Base-by-base conservation (phyloP, 1,140 invertebrate species). In the Aphelinus certus region DNA sequence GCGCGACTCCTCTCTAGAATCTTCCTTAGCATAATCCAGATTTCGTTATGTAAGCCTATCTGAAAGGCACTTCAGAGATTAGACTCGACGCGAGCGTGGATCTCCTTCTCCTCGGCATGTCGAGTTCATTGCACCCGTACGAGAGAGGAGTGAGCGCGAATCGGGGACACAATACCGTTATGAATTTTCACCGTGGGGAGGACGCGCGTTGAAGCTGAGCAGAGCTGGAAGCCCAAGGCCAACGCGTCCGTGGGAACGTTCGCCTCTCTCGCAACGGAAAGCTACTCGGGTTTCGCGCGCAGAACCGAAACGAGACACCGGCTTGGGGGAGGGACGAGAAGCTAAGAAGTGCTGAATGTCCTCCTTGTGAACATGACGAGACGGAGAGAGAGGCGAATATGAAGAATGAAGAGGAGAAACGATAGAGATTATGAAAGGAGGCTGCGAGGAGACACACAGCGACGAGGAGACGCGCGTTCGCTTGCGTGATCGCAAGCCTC, bases 351-450 rank as follows among this genome's bases (percentile, higher is more conserved):
- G 26, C 26, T 26, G 26, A 26, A 26, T 26, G 26, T 26, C 26
- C 26, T 26, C 26, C 26, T 26, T 26, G 26, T 26, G 26, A 26
- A 26, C 56, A 42, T 45, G 72, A 10, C 10, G 61, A 48, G 7
- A 74, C 72, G 60, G 65, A 74, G 72, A 73, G 71, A 74, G 72
- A 74, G 72, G 72, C 71, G 6, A 51, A 26, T 66, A 42, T 66
- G n/a, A 9, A 49, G n/a, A 58, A 49, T 45, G 42, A 56, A 56
- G 64, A 6, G n/a, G 47, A 63, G 6, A 55, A 71, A 55, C 42
- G 45, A 47, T 7, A 66, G 48, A 58, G 26, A 26, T 26, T 10
- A 45, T 48, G 26, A 49, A 10, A 67, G 53, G 58, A 63, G 43
- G n/a, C 10, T 46, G n/a, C 63, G 42, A 42, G 67, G 60, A 58